Percentiles rank a stretch among this genome's conserved stretches.
These are phyloP conservation scores for Macrochelys suwanniensis DNA, from an alignment of 2,797 vertebrate genomes.

Conservation along the genomic window DNA sequence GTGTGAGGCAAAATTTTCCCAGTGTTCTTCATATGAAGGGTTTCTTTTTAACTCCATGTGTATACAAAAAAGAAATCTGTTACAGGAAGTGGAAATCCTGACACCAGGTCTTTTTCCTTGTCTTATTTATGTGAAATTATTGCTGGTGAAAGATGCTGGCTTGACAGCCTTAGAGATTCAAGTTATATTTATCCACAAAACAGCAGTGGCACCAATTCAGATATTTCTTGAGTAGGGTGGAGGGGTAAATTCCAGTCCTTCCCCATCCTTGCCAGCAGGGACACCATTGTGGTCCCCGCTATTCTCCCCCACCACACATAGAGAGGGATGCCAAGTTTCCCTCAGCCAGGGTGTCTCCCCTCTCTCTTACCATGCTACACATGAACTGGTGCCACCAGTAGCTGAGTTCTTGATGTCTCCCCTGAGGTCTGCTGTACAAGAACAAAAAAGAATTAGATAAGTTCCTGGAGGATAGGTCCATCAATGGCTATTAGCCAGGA, in stretches of 20 bases:
- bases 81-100: conserved; percentile 20
- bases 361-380: background rate
- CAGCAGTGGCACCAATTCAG: background rate
- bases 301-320: background rate
- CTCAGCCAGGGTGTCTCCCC: background rate
- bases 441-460: background rate
- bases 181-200: background rate
- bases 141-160: background rate
- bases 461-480: no score
- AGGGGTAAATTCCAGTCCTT: background rate
- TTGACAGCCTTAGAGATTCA: background rate
- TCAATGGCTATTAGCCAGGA: no score
- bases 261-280: background rate
- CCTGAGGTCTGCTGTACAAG: background rate
- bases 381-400: background rate
- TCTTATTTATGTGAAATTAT: conserved; percentile 13
- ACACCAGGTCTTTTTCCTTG: background rate
- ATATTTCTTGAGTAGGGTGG: background rate
- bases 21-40: background rate
- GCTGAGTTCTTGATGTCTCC: background rate
- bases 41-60: rapidly evolving
- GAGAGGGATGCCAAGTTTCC: background rate
- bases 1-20: background rate
- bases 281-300: background rate
- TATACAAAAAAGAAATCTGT: background rate